A percentile compares a stretch with the other conserved stretches of the same genome.
Evolutionary conservation across 2,888 invertebrate genomes (phyloP).

Genomic region (Dusona sp.): DNA sequence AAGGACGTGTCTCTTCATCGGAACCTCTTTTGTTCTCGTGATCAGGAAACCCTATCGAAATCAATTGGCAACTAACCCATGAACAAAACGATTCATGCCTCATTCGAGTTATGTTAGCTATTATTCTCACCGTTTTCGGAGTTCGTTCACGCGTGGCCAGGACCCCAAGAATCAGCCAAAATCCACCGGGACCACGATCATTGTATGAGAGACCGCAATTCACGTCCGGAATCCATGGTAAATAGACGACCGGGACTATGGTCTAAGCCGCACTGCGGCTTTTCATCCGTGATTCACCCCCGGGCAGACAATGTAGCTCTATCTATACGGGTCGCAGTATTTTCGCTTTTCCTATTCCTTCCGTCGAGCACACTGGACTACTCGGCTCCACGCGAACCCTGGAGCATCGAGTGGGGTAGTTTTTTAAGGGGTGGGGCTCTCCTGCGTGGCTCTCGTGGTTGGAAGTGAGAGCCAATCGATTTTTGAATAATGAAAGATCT

Average conservation of each 20-base stretch:
- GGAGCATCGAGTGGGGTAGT: slow-evolving; percentile 8
- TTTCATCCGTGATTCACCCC: slow-evolving; percentile 50
- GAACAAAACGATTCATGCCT: background rate
- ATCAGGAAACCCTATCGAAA: background rate
- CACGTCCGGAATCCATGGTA: slow-evolving; percentile 48
- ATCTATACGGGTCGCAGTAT: slow-evolving; percentile 3
- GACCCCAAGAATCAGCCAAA: slow-evolving; percentile 32
- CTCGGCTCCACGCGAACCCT: slow-evolving; percentile 17
- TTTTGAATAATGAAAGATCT: background rate
- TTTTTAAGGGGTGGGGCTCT: slow-evolving; percentile 5
- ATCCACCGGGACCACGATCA: slow-evolving; percentile 34
- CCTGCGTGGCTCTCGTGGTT: background rate
- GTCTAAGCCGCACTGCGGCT: slow-evolving; percentile 53
- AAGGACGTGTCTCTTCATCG: background rate
- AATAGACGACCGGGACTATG: slow-evolving; percentile 50
- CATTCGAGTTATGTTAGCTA: background rate
- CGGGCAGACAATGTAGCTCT: slow-evolving; percentile 26
- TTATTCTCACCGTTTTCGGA: slow-evolving; percentile 12
- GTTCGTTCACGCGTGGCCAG: slow-evolving; percentile 6
- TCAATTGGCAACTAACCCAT: slow-evolving; percentile 11
- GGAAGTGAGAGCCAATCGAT: background rate
- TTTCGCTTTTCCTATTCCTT: slow-evolving; percentile 36
- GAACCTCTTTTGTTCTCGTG: background rate
- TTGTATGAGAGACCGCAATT: slow-evolving; percentile 47
- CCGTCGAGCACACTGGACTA: slow-evolving; percentile 33